A percentile compares a stretch with the other conserved stretches of the same genome.
Evolutionary conservation across 2,113 vertebrate species (phyloP).

Genomic region (Etheostoma cragini): DNA sequence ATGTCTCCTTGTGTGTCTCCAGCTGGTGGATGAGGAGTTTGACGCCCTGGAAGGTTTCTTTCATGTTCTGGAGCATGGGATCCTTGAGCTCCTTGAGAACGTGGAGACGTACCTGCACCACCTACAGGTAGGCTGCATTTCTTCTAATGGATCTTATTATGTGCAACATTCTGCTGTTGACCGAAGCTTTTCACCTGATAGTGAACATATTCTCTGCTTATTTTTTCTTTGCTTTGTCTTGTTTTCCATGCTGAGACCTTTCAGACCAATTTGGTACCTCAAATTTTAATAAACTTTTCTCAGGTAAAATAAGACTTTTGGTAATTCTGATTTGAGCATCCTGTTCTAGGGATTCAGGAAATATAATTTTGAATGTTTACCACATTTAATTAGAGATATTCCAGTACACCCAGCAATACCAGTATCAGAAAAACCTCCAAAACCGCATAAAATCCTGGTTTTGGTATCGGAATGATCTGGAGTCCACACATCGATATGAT

Average conservation of each 20-base stretch:
- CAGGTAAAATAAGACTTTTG: too few species aligned
- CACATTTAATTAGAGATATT: too few species aligned
- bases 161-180: background rate
- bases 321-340: background rate
- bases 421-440: too few species aligned
- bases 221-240: background rate
- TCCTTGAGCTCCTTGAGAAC: constrained; percentile 87
- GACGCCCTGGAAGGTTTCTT: constrained; percentile 89
- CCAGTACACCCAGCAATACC: too few species aligned
- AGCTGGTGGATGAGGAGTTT: constrained; percentile 93
- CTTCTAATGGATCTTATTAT: too few species aligned
- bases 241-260: background rate
- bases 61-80: constrained; percentile 85
- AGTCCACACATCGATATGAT: too few species aligned
- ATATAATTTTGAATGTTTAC: background rate
- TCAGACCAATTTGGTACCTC: background rate
- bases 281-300: background rate
- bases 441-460: too few species aligned
- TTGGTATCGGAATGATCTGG: too few species aligned
- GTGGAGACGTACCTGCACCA: constrained; percentile 86
- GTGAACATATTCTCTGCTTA: background rate
- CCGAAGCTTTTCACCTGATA: background rate
- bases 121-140: constrained; percentile 84
- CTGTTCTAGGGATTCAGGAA: background rate
- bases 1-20: background rate